Evolutionary conservation across 2,888 invertebrate genomes (phyloP).

Genomic region (Lapara coniferarum): DNA sequence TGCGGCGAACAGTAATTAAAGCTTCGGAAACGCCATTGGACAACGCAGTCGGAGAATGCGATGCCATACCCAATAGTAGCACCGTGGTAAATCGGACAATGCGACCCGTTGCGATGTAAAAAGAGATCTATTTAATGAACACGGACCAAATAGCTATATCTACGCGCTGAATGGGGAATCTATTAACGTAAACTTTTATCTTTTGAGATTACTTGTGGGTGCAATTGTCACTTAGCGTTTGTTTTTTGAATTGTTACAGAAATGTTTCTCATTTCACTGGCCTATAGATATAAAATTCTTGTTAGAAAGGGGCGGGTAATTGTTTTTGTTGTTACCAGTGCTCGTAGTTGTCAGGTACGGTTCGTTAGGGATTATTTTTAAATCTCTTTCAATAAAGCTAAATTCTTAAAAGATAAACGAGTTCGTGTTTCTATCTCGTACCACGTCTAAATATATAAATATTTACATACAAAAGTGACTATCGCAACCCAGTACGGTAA

Average conservation of each 20-base stretch:
- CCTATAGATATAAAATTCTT: background rate
- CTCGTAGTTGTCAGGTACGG: too few species aligned
- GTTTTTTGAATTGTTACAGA: background rate
- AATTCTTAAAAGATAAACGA: too few species aligned
- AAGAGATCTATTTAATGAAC: conserved; percentile 26
- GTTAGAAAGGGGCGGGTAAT: too few species aligned
- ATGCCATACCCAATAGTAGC: conserved; percentile 36
- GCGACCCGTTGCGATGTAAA: conserved; percentile 25
- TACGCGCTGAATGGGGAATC: conserved; percentile 13
- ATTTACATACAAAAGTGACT: too few species aligned
- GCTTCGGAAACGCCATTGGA: conserved; percentile 33
- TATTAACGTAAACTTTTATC: conserved; percentile 15
- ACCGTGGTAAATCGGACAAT: conserved; percentile 42
- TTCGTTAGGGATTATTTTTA: too few species aligned
- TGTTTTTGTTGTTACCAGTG: too few species aligned
- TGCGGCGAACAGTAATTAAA: conserved; percentile 35
- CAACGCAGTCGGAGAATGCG: conserved; percentile 20
- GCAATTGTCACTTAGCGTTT: background rate
- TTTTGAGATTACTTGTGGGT: background rate
- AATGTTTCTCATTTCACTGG: background rate
- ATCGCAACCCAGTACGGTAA: too few species aligned
- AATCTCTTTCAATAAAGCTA: too few species aligned
- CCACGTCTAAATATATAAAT: too few species aligned
- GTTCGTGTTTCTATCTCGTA: too few species aligned
- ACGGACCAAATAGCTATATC: conserved; percentile 18